Conservation (phyloP, 2,888 invertebrate genomes). For the Ophion costatus region DNA sequence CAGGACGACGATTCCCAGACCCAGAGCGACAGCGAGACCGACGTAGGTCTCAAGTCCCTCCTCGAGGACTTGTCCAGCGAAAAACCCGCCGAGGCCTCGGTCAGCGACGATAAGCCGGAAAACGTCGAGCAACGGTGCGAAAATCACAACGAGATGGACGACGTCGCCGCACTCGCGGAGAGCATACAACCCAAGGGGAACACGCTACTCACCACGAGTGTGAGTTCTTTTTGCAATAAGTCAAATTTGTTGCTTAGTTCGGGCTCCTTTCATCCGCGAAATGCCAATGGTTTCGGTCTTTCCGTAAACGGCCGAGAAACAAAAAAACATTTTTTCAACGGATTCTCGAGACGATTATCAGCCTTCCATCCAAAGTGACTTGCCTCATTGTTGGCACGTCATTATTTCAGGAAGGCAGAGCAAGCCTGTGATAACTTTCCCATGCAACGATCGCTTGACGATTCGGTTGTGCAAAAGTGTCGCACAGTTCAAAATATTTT, state of each 20-base stretch:
- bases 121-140: slow-evolving; percentile 84
- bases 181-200: slow-evolving; percentile 99
- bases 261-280: too few species aligned
- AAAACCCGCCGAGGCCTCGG: slow-evolving; percentile 70
- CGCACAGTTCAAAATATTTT: slow-evolving; percentile 57
- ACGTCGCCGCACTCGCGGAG: slow-evolving; percentile 97
- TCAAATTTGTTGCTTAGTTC: background rate
- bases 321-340: too few species aligned
- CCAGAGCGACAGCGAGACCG: slow-evolving; percentile 83
- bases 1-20: slow-evolving; percentile 74
- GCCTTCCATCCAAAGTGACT: slow-evolving; percentile 80
- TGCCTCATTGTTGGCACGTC: slow-evolving; percentile 68
- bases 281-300: too few species aligned
- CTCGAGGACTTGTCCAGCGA: slow-evolving; percentile 84
- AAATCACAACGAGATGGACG: slow-evolving; percentile 91
- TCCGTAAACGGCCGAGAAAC: too few species aligned
- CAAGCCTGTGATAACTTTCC: slow-evolving; percentile 69
- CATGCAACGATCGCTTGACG: slow-evolving; percentile 64
- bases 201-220: slow-evolving; percentile 96
- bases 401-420: slow-evolving; percentile 81
- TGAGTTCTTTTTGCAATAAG: slow-evolving; percentile 81
- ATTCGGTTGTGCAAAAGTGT: slow-evolving; percentile 68
- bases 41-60: slow-evolving; percentile 86
- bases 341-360: too few species aligned
- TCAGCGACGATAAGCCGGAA: slow-evolving; percentile 64